Base-by-base conservation (phyloP, 2,888 invertebrate species). In the Lobophora halterata region DNA sequence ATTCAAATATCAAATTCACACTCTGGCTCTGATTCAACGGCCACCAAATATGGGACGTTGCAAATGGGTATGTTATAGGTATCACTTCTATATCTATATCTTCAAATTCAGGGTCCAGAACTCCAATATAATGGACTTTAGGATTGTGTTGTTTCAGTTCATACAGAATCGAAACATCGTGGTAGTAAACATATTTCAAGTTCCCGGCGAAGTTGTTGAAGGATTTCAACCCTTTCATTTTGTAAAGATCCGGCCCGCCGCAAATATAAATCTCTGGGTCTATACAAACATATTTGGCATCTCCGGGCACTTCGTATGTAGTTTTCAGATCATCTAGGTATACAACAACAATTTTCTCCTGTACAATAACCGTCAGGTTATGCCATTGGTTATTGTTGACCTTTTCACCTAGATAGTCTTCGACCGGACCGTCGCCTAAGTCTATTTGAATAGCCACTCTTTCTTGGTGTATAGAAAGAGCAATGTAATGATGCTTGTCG, bases 251-350 rank as follows among this genome's bases (percentile, higher is more conserved):
- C 1, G 96, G 95, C 2, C 96, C 97, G 7, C 95, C 95, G 27
- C 96, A 95, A 52, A 97, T 94, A 72, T 97, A 97, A 54, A 97
- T 95, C 79, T 97, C 96, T 17, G 97, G 97, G 86, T 97, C 97
- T 50, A 97, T 95, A 57, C 96, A 94, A 46, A 97, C 89, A 89
- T 90, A 68, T 91, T 72, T 76, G 1, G 85, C 79, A 19, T 82
- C 90, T 5, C 93, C 93, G 1, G 93, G 92, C 25, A 95, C 88
- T 64, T 94, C 92, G 32, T 95, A 89, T 0, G 90, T 85, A 55
- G 92, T 91, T 16, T 86, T 90, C 60, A 93, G 92, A 28, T 91
- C 89, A 76, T 97, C 96, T 20, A 97, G 85, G 49, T 93, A 91
- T 7, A 97, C 90, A 55, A 90, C 88, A 0, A 97, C 90, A 7